A percentile compares a stretch with the other conserved stretches of the same genome.
Evolutionary conservation across 2,797 vertebrate species (phyloP).

Genomic region (Holocentrus rufus): DNA sequence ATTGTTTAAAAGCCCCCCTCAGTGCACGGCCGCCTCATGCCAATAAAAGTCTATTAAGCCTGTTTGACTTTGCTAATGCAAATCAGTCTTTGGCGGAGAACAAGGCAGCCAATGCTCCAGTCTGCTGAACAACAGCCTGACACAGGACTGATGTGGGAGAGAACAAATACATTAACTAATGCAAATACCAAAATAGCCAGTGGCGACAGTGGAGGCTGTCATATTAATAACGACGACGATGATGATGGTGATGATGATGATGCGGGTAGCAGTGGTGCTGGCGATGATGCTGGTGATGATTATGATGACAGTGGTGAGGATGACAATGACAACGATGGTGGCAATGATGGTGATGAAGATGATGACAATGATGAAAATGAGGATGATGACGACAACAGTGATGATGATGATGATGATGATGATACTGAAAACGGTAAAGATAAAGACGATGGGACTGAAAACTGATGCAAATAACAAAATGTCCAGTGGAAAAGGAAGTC

Average conservation of each 20-base stretch:
- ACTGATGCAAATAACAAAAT: slow-evolving; percentile 26
- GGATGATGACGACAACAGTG: slow-evolving; percentile 22
- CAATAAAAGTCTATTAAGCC: slow-evolving; percentile 74
- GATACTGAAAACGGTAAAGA: slow-evolving; percentile 23
- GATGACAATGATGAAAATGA: no score
- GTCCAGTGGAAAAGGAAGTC: slow-evolving; percentile 2
- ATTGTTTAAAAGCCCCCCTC: slow-evolving; percentile 64
- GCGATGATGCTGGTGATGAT: slow-evolving; percentile 10
- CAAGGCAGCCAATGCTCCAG: slow-evolving; percentile 27
- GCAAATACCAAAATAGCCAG: slow-evolving; percentile 38
- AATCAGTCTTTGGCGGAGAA: slow-evolving; percentile 59
- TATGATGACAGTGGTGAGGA: slow-evolving; percentile 22
- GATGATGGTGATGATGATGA: slow-evolving; percentile 11
- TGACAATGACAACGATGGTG: no score
- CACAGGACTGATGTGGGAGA: slow-evolving; percentile 43
- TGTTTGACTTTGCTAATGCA: slow-evolving; percentile 74
- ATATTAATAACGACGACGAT: slow-evolving; percentile 27
- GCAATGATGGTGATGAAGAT: no score
- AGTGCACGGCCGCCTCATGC: slow-evolving; percentile 41
- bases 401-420: slow-evolving; percentile 23
- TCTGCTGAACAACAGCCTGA: slow-evolving; percentile 44
- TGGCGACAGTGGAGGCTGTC: slow-evolving; percentile 1
- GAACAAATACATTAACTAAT: slow-evolving; percentile 46
- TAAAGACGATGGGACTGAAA: slow-evolving; percentile 39
- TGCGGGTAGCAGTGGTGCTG: no score